Conservation (phyloP, 2,113 vertebrate genomes). For the Brienomyrus longianalis region DNA sequence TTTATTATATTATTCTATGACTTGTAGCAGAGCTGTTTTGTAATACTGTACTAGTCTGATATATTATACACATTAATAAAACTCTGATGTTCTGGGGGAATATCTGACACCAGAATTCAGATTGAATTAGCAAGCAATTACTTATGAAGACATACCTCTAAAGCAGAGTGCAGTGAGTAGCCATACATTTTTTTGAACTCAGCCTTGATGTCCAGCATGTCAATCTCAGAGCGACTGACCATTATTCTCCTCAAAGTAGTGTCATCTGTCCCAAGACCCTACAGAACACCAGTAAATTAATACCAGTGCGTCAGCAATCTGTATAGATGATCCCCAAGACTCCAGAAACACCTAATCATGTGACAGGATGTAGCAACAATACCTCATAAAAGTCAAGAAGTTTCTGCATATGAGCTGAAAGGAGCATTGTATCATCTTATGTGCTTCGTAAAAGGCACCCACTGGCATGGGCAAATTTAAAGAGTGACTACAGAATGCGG, state of each 20-base stretch:
- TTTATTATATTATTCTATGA: background rate
- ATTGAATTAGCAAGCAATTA: background rate
- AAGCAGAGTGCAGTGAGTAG: conserved; percentile 58
- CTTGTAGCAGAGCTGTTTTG: background rate
- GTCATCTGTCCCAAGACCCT: conserved; percentile 78
- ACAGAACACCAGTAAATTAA: conserved; percentile 20
- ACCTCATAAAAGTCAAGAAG: background rate
- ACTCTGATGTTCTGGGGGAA: background rate
- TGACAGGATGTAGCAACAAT: background rate
- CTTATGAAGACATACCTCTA: conserved; percentile 58
- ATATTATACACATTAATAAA: background rate
- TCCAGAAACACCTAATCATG: background rate
- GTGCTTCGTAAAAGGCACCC: background rate
- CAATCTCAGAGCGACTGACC: conserved; percentile 74
- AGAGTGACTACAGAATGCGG: background rate
- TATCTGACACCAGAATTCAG: background rate
- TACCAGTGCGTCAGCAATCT: conserved; percentile 17
- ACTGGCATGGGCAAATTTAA: background rate
- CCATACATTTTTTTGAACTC: conserved; percentile 77
- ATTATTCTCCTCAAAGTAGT: conserved; percentile 69
- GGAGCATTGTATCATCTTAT: background rate
- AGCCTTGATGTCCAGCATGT: conserved; percentile 72
- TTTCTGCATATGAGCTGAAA: background rate
- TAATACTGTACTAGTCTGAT: background rate
- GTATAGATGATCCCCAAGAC: conserved; percentile 18